phyloP scores from a whole-genome alignment of 2,888 invertebrate species.

The Apotomis turbidana region DNA sequence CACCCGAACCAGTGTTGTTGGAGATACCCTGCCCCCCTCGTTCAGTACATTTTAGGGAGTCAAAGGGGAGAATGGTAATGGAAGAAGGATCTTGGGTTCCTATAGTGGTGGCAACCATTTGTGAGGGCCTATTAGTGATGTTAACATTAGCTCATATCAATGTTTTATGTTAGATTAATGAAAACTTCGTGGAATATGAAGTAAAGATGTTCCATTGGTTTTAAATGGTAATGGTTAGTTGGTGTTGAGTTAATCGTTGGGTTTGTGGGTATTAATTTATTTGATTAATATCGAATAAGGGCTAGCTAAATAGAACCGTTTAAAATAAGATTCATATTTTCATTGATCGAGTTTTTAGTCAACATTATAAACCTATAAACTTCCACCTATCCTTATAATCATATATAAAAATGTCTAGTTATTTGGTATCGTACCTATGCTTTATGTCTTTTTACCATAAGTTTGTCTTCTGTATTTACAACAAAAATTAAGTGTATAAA shows the following conservation, averaged over 20 bases:
- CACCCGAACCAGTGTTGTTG: constrained; percentile 24
- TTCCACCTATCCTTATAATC: no score
- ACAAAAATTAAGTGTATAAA: not conserved
- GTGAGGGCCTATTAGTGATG: constrained; percentile 43
- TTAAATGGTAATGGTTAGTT: constrained; percentile 11
- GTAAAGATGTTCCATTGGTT: constrained; percentile 35
- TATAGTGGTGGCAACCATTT: constrained; percentile 39
- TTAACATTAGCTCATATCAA: constrained; percentile 33
- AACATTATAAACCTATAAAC: no score
- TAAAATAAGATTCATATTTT: no score
- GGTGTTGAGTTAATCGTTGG: constrained; percentile 2
- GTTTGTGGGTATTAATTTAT: no score
- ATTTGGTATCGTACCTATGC: no score
- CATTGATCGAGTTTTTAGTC: no score
- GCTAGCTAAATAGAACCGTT: no score
- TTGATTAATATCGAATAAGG: no score
- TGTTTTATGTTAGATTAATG: constrained; percentile 37
- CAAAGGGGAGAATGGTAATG: constrained; percentile 10
- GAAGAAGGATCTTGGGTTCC: constrained; percentile 4
- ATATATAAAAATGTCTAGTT: no score
- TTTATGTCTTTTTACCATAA: no score
- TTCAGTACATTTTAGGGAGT: not conserved
- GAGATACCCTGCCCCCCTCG: constrained; percentile 32
- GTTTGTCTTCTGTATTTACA: no score
- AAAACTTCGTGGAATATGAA: constrained; percentile 40